These are phyloP conservation scores for Pyrrhia umbra DNA, from an alignment of 2,888 invertebrate genomes.

Conservation along the genomic window DNA sequence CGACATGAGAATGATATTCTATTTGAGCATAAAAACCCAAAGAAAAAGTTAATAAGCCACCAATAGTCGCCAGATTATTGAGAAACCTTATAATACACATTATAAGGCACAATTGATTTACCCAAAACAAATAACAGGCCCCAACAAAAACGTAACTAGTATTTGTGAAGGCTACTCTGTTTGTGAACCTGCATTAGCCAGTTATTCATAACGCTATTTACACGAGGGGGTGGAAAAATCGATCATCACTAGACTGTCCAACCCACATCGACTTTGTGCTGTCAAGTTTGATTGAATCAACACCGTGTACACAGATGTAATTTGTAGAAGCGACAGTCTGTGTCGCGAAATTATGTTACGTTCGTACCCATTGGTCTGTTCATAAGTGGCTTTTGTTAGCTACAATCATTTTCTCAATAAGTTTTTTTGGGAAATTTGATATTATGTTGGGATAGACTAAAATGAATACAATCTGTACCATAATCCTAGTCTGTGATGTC, in stretches of 20 bases:
- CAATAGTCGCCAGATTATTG: conserved; percentile 7
- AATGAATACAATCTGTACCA: too few species aligned
- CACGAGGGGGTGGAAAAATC: conserved; percentile 80
- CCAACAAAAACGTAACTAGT: conserved; percentile 39
- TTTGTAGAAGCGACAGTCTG: conserved; percentile 66
- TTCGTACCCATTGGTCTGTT: not conserved
- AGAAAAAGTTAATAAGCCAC: not conserved
- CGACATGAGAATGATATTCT: not conserved
- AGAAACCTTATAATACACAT: not conserved
- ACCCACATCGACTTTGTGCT: conserved; percentile 89
- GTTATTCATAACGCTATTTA: conserved; percentile 71
- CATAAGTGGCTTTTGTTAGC: not conserved
- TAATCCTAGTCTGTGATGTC: too few species aligned
- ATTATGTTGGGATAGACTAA: not conserved
- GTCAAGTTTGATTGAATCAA: conserved; percentile 89
- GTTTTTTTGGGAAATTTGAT: not conserved
- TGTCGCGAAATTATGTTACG: conserved; percentile 5
- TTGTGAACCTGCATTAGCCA: conserved; percentile 65
- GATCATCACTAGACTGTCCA: conserved; percentile 83
- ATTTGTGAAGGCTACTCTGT: conserved; percentile 56
- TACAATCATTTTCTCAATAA: too few species aligned
- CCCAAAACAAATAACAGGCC: conserved; percentile 22
- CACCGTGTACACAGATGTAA: conserved; percentile 68
- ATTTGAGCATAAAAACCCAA: not conserved
- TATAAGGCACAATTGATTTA: conserved; percentile 2